Percentiles rank a stretch among this genome's conserved stretches.
Conservation (phyloP, 2,797 vertebrate species). For the Phrynocephalus vlangalii region DNA sequence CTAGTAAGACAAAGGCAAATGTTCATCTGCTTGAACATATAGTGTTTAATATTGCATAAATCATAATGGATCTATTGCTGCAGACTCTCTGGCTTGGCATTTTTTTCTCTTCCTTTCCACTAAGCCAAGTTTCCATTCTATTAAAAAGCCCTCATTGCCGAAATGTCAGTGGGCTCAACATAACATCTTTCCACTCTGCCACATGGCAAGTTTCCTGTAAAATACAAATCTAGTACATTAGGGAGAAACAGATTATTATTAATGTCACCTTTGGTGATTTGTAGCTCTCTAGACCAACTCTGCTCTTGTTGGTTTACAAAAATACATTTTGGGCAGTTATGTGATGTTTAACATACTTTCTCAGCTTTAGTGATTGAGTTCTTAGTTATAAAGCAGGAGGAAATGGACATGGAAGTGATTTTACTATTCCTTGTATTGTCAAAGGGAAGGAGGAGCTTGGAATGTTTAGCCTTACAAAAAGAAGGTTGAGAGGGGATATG, state of each 20-base stretch:
- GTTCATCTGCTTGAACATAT: slow-evolving; percentile 52
- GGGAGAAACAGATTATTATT: slow-evolving; percentile 67
- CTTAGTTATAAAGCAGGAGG: slow-evolving; percentile 20
- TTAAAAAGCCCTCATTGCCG: slow-evolving; percentile 67
- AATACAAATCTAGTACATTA: slow-evolving; percentile 60
- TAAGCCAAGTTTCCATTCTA: slow-evolving; percentile 55
- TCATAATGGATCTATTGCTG: slow-evolving; percentile 57
- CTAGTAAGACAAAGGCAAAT: slow-evolving; percentile 48
- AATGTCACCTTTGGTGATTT: slow-evolving; percentile 54
- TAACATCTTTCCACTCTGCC: slow-evolving; percentile 45
- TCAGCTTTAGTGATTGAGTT: slow-evolving; percentile 51
- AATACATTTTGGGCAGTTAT: slow-evolving; percentile 12
- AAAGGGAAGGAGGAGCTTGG: neutral
- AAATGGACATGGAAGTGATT: slow-evolving; percentile 28
- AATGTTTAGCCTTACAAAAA: too few species aligned
- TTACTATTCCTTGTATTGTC: slow-evolving; percentile 33
- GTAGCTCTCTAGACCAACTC: neutral
- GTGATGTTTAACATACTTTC: slow-evolving; percentile 35
- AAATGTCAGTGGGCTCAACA: slow-evolving; percentile 69
- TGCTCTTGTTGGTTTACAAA: slow-evolving; percentile 12
- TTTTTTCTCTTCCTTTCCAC: slow-evolving; percentile 56
- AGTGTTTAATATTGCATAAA: slow-evolving; percentile 62
- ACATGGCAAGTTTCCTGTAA: slow-evolving; percentile 61
- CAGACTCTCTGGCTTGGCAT: slow-evolving; percentile 56
- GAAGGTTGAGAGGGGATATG: too few species aligned